phyloP scores from a whole-genome alignment of 2,797 vertebrate genomes.

The Gila robusta region DNA sequence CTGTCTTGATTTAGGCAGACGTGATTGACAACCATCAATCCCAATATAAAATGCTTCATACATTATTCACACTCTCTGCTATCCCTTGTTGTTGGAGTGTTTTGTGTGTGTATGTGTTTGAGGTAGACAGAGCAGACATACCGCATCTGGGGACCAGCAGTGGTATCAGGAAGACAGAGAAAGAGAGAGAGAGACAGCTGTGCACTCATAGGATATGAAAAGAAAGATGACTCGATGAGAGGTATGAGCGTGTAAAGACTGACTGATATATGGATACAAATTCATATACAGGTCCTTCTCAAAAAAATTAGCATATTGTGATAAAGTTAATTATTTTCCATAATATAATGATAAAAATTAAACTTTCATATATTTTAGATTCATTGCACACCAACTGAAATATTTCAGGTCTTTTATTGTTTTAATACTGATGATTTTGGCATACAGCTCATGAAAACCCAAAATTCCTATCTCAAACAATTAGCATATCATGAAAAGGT shows the following conservation, averaged over 20 bases:
- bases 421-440: too few species aligned
- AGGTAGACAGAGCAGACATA: conserved; percentile 37
- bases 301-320: too few species aligned
- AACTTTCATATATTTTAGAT: too few species aligned
- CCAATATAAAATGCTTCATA: conserved; percentile 69
- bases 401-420: too few species aligned
- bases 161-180: conserved; percentile 33
- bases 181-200: conserved; percentile 37
- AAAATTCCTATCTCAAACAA: too few species aligned
- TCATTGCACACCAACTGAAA: too few species aligned
- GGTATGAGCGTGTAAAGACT: neutral
- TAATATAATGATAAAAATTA: too few species aligned
- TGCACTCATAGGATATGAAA: conserved; percentile 38
- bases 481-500: too few species aligned
- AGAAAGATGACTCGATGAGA: conserved; percentile 23
- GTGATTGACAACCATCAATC: conserved; percentile 76
- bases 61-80: conserved; percentile 67
- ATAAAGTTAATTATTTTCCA: too few species aligned
- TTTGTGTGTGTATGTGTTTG: conserved; percentile 59
- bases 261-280: conserved; percentile 4
- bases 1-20: conserved; percentile 69
- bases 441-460: too few species aligned
- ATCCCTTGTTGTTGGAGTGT: conserved; percentile 66
- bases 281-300: too few species aligned
- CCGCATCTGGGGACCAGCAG: conserved; percentile 45